Conservation (phyloP, 1,140 invertebrate species). For the Ruditapes philippinarum region DNA sequence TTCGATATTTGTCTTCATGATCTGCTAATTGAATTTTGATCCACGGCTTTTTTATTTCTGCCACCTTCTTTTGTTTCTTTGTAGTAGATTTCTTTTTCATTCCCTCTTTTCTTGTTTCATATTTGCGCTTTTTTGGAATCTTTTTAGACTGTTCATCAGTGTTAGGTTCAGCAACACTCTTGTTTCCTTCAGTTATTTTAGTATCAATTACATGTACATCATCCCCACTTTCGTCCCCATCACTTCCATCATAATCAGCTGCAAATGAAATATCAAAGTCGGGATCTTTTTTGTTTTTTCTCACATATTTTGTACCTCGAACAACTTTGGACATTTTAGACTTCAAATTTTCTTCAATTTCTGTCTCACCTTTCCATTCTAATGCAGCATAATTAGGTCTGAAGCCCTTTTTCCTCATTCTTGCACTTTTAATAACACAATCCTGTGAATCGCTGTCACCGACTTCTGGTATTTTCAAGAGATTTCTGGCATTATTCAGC, state of each 20-base stretch:
- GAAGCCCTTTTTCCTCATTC: not conserved
- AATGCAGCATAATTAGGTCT: not conserved
- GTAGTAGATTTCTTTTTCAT: not conserved
- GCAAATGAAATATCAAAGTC: too few relatives aligned
- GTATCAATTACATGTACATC: too few relatives aligned
- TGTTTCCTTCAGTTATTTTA: too few relatives aligned
- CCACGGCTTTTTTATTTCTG: conserved; percentile 28
- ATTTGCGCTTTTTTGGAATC: too few relatives aligned
- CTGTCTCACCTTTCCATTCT: not conserved
- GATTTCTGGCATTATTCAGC: not conserved
- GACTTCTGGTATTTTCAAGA: not conserved
- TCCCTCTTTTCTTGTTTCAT: too few relatives aligned
- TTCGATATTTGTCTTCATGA: conserved; percentile 24
- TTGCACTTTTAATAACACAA: not conserved
- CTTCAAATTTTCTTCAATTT: not conserved
- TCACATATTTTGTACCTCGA: too few relatives aligned
- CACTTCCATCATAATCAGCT: too few relatives aligned
- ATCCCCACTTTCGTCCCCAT: too few relatives aligned
- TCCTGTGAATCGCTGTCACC: not conserved
- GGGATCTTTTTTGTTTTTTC: too few relatives aligned
- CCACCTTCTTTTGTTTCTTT: not conserved
- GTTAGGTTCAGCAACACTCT: too few relatives aligned
- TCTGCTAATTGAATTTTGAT: conserved; percentile 13
- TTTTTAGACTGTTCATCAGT: too few relatives aligned
- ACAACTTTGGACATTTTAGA: too few relatives aligned